Evolutionary conservation across 1,140 invertebrate species (phyloP).

Genomic region (Zaprionus ornatus): DNA sequence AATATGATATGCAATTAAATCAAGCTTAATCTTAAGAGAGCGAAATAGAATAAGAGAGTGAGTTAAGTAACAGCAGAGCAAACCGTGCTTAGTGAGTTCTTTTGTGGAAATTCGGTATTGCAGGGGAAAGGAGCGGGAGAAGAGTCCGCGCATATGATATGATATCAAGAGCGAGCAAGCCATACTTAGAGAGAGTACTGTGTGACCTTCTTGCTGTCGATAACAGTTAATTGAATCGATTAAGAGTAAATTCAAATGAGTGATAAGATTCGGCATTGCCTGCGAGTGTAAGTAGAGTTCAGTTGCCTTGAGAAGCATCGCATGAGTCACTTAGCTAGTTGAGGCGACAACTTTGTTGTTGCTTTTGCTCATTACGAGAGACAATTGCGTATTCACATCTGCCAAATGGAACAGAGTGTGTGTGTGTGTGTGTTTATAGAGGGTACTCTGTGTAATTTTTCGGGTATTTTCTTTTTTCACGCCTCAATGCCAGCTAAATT

Average conservation of each 20-base stretch:
- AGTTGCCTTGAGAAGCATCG: constrained; percentile 1
- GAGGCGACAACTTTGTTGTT: constrained; percentile 23
- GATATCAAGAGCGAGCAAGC: constrained; percentile 25
- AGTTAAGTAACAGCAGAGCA: constrained; percentile 20
- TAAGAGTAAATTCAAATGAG: neutral
- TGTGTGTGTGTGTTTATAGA: neutral
- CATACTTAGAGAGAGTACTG: neutral
- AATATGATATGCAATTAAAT: neutral
- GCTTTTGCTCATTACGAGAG: constrained; percentile 33
- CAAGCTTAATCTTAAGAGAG: neutral
- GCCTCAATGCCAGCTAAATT: constrained; percentile 62
- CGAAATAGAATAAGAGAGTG: neutral
- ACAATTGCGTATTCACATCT: constrained; percentile 44
- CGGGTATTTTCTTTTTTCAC: constrained; percentile 55
- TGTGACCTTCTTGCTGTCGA: neutral
- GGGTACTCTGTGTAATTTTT: constrained; percentile 17
- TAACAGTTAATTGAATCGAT: neutral
- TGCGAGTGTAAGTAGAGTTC: constrained; percentile 24
- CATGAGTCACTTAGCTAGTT: constrained; percentile 28
- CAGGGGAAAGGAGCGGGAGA: too few relatives aligned
- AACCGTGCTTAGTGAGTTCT: constrained; percentile 9
- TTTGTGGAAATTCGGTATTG: too few relatives aligned
- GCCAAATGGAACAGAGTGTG: constrained; percentile 62
- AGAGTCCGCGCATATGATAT: constrained; percentile 31
- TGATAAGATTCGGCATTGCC: constrained; percentile 26